Evolutionary conservation across 92 coral and sea anemone species (phyloP), one percentile per base, ranked within the genome.

Genomic region (Umimayanthus chanpuru): DNA sequence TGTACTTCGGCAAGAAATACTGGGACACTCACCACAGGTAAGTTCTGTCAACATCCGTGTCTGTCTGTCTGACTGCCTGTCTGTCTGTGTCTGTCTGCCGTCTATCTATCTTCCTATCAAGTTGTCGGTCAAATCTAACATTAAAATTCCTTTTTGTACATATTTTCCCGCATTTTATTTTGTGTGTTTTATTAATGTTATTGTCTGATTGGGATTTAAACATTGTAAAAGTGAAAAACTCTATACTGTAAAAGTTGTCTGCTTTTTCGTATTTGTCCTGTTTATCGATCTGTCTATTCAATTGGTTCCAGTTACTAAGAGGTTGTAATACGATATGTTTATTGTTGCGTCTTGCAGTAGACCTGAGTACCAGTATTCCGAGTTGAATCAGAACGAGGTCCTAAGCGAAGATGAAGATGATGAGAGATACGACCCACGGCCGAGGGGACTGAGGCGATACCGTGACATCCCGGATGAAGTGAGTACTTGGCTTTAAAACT

Each of bases 1-100:
- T 86, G 64, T 95, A 95, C 87, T 95, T 93, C 77, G 98, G 86
- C 76, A 93, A 81, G 85, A 95, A 90, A 61, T 90, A 88, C 92
- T 91, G 94, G 93, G 82, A 88, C 75, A 84, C 92, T 8, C 81
- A 79, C 26, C 58, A 92, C 78, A 70, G 76, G 98, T 95, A 83
- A 88, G 98, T 90, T 38, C 8, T 53, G 36, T 30, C 4, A 10
- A 1, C 36, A 6, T 15, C 16, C 39, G 9, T 28, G 41, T 72
- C 68, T 61, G 26, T 61, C 68, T 61, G 68, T 61, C 26, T 61
- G 68, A 12, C 20, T 1, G 20, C 12, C 58, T 14, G 58, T 47
- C 53, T 53, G 16, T 53, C 3, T 12, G 58, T 53, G 4, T 53
- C 58, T 53, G 58, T 53, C 56, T 11, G 14, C 10, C 58, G 12